A percentile compares a stretch with the other conserved stretches of the same genome.
Conservation (phyloP, 2,888 invertebrate species). For the Meta bourneti region DNA sequence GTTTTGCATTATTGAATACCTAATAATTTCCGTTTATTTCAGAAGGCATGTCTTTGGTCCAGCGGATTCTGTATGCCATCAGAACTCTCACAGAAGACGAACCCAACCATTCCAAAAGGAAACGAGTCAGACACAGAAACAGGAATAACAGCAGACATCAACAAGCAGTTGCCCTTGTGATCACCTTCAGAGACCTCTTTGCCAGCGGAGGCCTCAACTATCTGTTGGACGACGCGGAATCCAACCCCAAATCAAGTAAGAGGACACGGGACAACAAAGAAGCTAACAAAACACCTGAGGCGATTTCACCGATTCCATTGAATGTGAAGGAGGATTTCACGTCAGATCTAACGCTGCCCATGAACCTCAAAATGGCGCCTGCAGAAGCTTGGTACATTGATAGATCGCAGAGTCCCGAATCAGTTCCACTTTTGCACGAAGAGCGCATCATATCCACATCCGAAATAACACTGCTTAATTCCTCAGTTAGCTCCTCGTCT, state of each 20-base stretch:
- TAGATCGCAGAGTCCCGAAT: not conserved
- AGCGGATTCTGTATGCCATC: constrained; percentile 29
- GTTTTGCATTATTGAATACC: too few species aligned
- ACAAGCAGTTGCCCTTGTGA: constrained; percentile 44
- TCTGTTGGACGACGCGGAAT: constrained; percentile 45
- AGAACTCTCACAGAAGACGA: constrained; percentile 55
- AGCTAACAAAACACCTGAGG: not conserved
- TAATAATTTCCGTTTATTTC: not conserved
- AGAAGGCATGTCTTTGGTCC: constrained; percentile 48
- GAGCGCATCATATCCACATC: not conserved
- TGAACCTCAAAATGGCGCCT: not conserved
- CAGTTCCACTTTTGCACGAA: constrained; percentile 6
- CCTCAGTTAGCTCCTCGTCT: not conserved
- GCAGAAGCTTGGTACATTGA: too few species aligned
- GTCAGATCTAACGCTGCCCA: not conserved
- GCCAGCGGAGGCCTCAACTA: constrained; percentile 26
- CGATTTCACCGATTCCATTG: not conserved
- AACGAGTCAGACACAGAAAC: not conserved
- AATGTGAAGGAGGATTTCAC: not conserved
- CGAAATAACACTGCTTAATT: not conserved
- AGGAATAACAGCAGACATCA: not conserved
- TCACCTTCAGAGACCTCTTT: constrained; percentile 65
- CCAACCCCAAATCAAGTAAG: not conserved
- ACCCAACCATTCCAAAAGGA: not conserved
- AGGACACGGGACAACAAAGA: not conserved